Evolutionary conservation across 2,797 vertebrate genomes (phyloP).

Genomic region (Malurus splendens): DNA sequence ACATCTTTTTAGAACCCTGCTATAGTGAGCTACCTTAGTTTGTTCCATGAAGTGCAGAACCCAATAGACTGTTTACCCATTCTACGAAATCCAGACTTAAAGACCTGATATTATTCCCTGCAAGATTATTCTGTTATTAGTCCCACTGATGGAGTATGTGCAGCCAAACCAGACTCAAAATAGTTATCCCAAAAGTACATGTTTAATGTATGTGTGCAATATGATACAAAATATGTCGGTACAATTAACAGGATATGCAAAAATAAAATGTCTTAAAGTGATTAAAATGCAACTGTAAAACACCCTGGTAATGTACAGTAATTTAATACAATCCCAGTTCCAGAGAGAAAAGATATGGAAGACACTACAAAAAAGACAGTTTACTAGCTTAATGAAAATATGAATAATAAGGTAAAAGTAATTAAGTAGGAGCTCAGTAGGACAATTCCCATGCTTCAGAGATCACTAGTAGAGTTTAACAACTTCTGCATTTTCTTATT

Average conservation of each 20-base stretch:
- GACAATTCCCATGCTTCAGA: not conserved
- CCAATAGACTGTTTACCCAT: not conserved
- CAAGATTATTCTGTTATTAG: not conserved
- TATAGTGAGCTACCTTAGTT: not conserved
- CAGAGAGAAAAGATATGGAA: conserved; percentile 1
- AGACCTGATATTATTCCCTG: not conserved
- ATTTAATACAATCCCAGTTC: not conserved
- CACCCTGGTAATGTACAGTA: not conserved
- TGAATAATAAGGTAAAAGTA: conserved; percentile 7
- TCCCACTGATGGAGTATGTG: not conserved
- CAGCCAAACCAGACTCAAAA: not conserved
- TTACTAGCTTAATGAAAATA: conserved; percentile 12
- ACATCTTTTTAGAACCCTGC: not conserved
- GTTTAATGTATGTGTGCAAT: not conserved
- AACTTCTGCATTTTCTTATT: not conserved
- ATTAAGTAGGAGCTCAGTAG: not conserved
- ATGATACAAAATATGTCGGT: not conserved
- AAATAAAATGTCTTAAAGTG: not conserved
- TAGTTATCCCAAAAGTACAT: not conserved
- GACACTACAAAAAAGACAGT: not conserved
- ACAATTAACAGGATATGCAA: not conserved
- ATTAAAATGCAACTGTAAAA: conserved; percentile 17
- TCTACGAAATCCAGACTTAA: not conserved
- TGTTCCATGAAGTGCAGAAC: not conserved
- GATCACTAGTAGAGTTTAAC: not conserved